Evolutionary conservation across 2,888 invertebrate species (phyloP), one percentile per base, ranked within the genome.

Genomic region (Apotomis betuletana): DNA sequence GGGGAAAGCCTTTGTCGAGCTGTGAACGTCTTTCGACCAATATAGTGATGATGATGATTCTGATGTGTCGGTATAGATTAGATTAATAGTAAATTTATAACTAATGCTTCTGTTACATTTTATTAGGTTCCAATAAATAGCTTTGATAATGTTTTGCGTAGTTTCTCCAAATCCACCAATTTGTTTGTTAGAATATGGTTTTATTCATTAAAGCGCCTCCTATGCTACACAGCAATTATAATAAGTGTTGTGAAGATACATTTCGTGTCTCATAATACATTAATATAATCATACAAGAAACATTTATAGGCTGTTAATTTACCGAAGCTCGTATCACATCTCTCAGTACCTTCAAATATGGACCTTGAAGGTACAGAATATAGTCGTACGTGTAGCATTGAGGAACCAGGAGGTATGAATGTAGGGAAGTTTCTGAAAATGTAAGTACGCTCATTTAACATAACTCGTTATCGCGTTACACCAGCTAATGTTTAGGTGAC

Each of bases 401-500:
- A 5, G 38, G 13, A 36, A 38, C 38, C 36, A 10, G 8, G n/a
- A 12, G 44, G 4, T 36, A n/a, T 58, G 15, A 36, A 46, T 64
- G 12, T 12, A 58, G 57, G 46, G 27, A 41, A 36, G 58, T 51
- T 38, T 58, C 49, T 9, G 9, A 9, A 57, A 62, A 57, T 51
- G 49, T 57, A 71, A 67, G 61, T 41, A 57, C n/a, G 38, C 46
- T 70, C 54, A 52, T 71, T 57, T 52, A 67, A 58, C 67, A 61
- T 51, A 67, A 51, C 67, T 67, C 61, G 61, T 71, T 71, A 71
- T 71, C 71, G 41, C 51, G 61, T 62, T 52, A 36, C 61, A 6
- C 67, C 57, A 67, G 71, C 67, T 71, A 67, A 71, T 67, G 71
- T 67, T 61, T 61, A 27, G 62, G 57, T 67, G 67, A 71, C 67